phyloP scores from a whole-genome alignment of 1,140 invertebrate species.

The Euura saliciscinereae region DNA sequence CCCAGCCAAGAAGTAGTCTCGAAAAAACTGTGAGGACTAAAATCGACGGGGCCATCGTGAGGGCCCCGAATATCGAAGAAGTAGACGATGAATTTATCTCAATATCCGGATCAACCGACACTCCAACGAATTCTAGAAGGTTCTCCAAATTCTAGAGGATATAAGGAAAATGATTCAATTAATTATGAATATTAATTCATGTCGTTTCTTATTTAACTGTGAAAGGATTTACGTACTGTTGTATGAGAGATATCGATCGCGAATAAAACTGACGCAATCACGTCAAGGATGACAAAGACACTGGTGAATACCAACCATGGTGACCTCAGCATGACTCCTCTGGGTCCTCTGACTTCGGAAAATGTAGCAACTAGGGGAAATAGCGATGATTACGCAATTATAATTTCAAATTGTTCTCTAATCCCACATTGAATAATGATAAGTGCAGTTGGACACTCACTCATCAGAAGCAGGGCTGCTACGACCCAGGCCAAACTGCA shows the following conservation, averaged over 20 bases:
- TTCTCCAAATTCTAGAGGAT: not conserved
- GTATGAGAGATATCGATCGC: not conserved
- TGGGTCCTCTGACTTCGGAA: not conserved
- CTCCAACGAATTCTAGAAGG: not conserved
- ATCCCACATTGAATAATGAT: too few species aligned
- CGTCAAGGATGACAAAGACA: constrained; percentile 3
- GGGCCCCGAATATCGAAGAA: not conserved
- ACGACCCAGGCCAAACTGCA: not conserved
- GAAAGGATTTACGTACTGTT: not conserved
- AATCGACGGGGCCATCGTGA: constrained; percentile 7
- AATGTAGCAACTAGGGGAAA: not conserved
- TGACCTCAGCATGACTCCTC: not conserved
- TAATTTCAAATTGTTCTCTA: too few species aligned
- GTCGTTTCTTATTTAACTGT: not conserved
- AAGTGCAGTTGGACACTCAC: not conserved
- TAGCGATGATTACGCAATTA: too few species aligned
- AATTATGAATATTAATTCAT: not conserved
- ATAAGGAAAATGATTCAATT: not conserved
- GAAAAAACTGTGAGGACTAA: not conserved
- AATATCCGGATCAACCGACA: not conserved
- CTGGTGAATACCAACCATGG: not conserved
- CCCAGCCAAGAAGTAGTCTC: not conserved
- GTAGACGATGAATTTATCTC: not conserved
- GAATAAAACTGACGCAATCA: not conserved
- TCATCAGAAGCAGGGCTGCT: not conserved